Conservation (phyloP, 1,140 invertebrate species). For the Drosophila ambigua region DNA sequence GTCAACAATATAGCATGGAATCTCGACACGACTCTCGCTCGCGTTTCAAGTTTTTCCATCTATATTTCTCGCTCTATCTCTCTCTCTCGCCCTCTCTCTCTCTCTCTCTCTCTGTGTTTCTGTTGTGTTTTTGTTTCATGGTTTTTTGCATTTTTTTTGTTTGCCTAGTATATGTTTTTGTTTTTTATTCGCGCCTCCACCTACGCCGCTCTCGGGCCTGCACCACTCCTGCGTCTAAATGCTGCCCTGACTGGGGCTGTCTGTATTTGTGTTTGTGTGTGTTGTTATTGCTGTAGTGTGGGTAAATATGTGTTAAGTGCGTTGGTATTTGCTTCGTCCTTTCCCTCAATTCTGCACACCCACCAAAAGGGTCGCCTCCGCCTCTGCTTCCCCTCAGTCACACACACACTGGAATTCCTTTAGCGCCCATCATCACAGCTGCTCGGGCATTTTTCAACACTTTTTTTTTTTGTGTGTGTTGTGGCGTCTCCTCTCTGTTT, state of each 20-base stretch:
- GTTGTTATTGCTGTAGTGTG: slow-evolving; percentile 40
- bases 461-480: slow-evolving; percentile 53
- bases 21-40: slow-evolving; percentile 67
- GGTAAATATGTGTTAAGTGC: slow-evolving; percentile 80
- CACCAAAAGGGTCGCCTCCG: neutral
- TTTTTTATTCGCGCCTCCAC: slow-evolving; percentile 15
- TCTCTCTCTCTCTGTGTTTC: neutral
- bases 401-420: too few relatives aligned
- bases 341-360: slow-evolving; percentile 1
- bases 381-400: neutral
- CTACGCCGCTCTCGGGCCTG: neutral
- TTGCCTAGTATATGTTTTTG: slow-evolving; percentile 31
- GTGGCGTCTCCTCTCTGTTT: slow-evolving; percentile 29
- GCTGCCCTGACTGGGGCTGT: neutral
- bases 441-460: slow-evolving; percentile 74
- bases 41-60: slow-evolving; percentile 55
- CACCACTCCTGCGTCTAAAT: slow-evolving; percentile 41
- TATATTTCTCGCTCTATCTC: slow-evolving; percentile 7
- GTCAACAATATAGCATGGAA: slow-evolving; percentile 47
- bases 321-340: slow-evolving; percentile 69
- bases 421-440: slow-evolving; percentile 39
- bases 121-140: slow-evolving; percentile 11
- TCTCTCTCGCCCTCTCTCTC: neutral
- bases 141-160: slow-evolving; percentile 19
- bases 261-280: slow-evolving; percentile 20